Conservation (phyloP, 2,113 vertebrate genomes). For the Rhipidura dahli region DNA sequence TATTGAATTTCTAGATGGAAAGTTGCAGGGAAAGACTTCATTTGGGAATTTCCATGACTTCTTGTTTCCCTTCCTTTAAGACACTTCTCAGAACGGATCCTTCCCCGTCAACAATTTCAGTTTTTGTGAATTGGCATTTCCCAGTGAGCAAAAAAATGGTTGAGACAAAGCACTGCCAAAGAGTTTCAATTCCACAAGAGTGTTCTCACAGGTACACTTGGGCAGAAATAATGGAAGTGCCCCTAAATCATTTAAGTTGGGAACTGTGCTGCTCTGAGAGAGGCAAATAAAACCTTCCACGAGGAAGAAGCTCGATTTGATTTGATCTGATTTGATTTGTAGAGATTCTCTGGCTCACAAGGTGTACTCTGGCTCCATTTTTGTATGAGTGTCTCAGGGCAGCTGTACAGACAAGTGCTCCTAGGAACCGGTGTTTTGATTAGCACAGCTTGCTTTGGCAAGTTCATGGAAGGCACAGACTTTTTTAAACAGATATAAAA, state of each 20-base stretch:
- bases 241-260: background rate
- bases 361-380: background rate
- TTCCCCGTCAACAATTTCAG: background rate
- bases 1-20: background rate
- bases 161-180: background rate
- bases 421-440: background rate
- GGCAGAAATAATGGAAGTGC: background rate
- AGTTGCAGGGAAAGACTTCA: background rate
- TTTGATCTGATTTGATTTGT: background rate
- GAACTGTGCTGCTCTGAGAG: background rate
- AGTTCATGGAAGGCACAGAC: background rate
- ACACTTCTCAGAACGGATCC: background rate
- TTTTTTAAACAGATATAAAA: background rate
- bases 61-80: background rate
- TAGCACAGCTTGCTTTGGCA: background rate
- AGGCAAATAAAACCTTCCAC: background rate
- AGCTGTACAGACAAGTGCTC: background rate
- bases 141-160: background rate
- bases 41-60: background rate
- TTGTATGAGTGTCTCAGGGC: background rate
- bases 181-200: background rate
- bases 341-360: background rate
- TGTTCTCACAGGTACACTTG: background rate
- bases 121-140: background rate
- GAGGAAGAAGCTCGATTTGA: background rate